These are phyloP conservation scores for Zosterops borbonicus DNA, from an alignment of 2,113 vertebrate species.

Conservation along the genomic window DNA sequence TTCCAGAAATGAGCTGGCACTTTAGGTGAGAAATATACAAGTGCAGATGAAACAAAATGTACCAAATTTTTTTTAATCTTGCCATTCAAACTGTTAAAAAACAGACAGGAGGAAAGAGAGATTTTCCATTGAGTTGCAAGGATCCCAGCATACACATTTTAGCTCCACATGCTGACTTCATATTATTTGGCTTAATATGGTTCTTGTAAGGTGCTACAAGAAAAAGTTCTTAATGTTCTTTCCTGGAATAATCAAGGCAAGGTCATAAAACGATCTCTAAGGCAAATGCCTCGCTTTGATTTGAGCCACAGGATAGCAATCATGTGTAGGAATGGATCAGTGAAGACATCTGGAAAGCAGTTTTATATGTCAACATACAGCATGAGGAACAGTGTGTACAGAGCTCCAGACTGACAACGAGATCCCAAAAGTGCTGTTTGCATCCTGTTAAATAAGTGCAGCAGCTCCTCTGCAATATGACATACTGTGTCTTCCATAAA, in stretches of 20 bases:
- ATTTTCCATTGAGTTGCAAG: neutral
- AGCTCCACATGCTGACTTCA: neutral
- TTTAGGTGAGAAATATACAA: neutral
- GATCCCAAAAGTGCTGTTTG: neutral
- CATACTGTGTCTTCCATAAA: neutral
- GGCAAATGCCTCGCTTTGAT: slow-evolving; percentile 18
- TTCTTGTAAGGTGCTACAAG: neutral
- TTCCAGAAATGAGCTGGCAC: neutral
- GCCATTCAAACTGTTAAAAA: neutral
- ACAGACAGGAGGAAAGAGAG: neutral
- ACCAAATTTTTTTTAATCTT: neutral
- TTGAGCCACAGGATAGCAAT: neutral
- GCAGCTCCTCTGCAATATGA: neutral
- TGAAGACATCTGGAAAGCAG: neutral
- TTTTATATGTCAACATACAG: neutral
- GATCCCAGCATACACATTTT: neutral
- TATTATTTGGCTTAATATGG: neutral
- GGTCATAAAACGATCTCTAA: neutral
- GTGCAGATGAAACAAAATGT: neutral
- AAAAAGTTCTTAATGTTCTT: neutral
- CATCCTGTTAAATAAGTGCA: neutral
- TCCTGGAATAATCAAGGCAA: neutral
- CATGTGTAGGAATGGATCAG: neutral
- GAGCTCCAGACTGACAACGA: neutral
- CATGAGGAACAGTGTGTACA: neutral